Evolutionary conservation across 1,140 invertebrate species (phyloP).

Genomic region (Xylocopa sonorina): DNA sequence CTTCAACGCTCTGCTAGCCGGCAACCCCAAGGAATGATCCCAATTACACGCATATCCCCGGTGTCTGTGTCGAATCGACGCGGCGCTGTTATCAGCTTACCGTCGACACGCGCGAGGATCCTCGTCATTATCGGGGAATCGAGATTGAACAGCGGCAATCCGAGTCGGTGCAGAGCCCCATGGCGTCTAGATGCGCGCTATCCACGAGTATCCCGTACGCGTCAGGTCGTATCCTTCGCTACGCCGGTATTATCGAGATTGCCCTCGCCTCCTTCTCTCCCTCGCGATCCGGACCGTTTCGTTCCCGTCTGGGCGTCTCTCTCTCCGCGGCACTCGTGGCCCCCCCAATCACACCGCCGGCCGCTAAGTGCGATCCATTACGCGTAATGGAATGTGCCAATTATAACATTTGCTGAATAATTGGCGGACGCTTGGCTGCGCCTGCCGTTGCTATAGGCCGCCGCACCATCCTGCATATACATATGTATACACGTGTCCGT

Average conservation of each 20-base stretch:
- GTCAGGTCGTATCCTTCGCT: conserved; percentile 61
- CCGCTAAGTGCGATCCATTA: conserved; percentile 81
- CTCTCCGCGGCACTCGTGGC: conserved; percentile 53
- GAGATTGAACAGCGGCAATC: conserved; percentile 18
- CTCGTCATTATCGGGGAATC: neutral
- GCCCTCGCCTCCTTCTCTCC: conserved; percentile 58
- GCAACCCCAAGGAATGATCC: neutral
- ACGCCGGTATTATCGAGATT: conserved; percentile 74
- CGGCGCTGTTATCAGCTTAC: neutral
- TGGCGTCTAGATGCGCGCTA: conserved; percentile 19
- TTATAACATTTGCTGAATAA: conserved; percentile 82
- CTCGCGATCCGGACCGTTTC: conserved; percentile 13
- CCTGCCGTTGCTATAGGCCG: conserved; percentile 56
- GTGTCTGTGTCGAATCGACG: too few relatives aligned
- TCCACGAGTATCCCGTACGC: conserved; percentile 46
- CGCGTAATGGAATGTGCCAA: conserved; percentile 81
- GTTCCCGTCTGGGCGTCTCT: conserved; percentile 19
- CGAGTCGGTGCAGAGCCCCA: neutral
- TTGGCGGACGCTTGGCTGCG: conserved; percentile 72
- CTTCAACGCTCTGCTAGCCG: neutral
- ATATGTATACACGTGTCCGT: conserved; percentile 12
- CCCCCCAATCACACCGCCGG: conserved; percentile 73
- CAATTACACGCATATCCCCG: neutral
- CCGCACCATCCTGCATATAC: conserved; percentile 52
- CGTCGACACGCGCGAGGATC: neutral